Evolutionary conservation across 2,113 vertebrate genomes (phyloP), one percentile per base, ranked within the genome.

Genomic region (Ploceus nigricollis): DNA sequence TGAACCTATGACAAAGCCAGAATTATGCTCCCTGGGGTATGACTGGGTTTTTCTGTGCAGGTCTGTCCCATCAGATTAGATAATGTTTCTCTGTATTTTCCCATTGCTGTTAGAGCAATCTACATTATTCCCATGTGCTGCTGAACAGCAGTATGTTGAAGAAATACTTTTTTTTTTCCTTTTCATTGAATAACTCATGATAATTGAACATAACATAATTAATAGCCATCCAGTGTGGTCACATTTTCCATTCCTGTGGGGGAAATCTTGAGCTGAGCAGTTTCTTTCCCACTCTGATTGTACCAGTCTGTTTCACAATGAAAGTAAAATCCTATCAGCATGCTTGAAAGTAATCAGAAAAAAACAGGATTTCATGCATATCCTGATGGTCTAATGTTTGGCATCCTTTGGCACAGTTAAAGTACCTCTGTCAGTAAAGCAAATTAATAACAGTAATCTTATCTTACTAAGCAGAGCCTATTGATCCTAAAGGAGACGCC

Each of bases 381-480:
- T 94, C 85, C 92, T 90, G 77, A 97, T 94, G 50, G 72, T 96
- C 87, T 93, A 37, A 76, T 91, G 63, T 70, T 80, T 87, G 88
- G 87, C 90, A 93, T 97, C 54, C 40, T 96, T 97, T 97, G 94
- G 73, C 82, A 94, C 90, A 97, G 88, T 93, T 87, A 72, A 95
- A 76, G 93, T 92, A 89, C 89, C 92, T 98, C 96, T 97, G 97
- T 98, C 98, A 98, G 85, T 96, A 96, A 94, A 97, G 83, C 90
- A 93, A 97, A 98, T 98, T 98, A 97, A 97, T 98, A 96, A 93
- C 87, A 97, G 97, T 96, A 97, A 97, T 97, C 97, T 97, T 98
- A 98, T 96, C 97, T 97, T 96, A 61, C 90, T 87, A 71, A 97
- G 79, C 72, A 83, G 81, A 93, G 73, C 82, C 82, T 91, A 97